These are phyloP conservation scores for Periphyllus acericola DNA, from an alignment of 2,888 invertebrate species.

Conservation along the genomic window DNA sequence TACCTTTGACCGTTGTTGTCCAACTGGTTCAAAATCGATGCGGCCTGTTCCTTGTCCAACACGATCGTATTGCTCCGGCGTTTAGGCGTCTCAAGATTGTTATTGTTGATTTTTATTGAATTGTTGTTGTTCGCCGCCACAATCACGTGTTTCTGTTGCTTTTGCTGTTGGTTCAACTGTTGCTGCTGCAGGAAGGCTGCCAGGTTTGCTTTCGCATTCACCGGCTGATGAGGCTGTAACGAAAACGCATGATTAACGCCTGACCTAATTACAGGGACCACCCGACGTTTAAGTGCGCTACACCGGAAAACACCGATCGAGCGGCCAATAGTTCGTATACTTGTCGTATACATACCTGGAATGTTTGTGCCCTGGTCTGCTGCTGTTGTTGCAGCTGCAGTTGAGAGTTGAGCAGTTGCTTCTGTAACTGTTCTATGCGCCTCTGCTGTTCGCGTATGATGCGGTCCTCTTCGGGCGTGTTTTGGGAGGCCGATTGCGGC, in stretches of 20 bases:
- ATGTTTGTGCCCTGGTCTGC: slow-evolving; percentile 67
- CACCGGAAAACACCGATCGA: neutral
- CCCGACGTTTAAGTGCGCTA: neutral
- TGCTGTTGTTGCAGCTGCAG: slow-evolving; percentile 71
- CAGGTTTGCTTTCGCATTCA: slow-evolving; percentile 69
- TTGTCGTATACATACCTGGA: slow-evolving; percentile 64
- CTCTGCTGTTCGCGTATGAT: slow-evolving; percentile 85
- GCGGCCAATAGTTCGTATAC: neutral
- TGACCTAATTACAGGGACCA: too few relatives aligned
- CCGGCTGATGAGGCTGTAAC: slow-evolving; percentile 63
- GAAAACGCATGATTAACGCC: too few relatives aligned
- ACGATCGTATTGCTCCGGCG: slow-evolving; percentile 63
- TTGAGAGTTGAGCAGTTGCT: slow-evolving; percentile 74
- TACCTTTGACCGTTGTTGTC: slow-evolving; percentile 51
- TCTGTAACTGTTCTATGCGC: slow-evolving; percentile 84
- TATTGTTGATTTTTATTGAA: slow-evolving; percentile 63
- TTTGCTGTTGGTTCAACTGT: slow-evolving; percentile 70
- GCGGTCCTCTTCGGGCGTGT: slow-evolving; percentile 72
- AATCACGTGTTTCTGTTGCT: slow-evolving; percentile 69
- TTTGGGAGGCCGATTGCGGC: slow-evolving; percentile 6
- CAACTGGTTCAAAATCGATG: slow-evolving; percentile 70
- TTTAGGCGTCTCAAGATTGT: slow-evolving; percentile 56
- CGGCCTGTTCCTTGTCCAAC: slow-evolving; percentile 67
- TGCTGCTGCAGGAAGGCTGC: slow-evolving; percentile 70
- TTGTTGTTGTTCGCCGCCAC: slow-evolving; percentile 61